Evolutionary conservation across 2,113 vertebrate genomes (phyloP).

Genomic region (Phaethornis superciliosus): DNA sequence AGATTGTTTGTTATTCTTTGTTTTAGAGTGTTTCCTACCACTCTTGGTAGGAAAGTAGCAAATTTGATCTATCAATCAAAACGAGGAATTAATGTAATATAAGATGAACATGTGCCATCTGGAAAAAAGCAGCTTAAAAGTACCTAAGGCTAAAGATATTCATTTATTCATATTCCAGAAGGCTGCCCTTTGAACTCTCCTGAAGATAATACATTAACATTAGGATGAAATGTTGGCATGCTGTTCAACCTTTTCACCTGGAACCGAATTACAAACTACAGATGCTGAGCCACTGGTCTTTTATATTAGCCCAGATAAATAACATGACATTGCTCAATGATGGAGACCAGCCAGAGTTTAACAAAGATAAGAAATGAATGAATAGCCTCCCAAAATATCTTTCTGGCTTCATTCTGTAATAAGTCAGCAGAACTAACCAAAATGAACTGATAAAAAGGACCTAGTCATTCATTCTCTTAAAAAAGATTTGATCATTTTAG

Average conservation of each 20-base stretch:
- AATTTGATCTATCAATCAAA: background rate
- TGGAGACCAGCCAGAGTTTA: background rate
- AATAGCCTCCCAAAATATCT: background rate
- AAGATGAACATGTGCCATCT: background rate
- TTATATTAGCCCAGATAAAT: background rate
- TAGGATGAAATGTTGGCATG: background rate
- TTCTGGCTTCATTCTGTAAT: background rate
- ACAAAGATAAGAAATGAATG: background rate
- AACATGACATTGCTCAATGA: background rate
- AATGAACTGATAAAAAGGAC: background rate
- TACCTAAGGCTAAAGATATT: background rate
- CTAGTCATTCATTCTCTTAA: background rate
- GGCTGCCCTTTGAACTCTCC: background rate
- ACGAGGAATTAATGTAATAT: background rate
- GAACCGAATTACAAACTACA: background rate
- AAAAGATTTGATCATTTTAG: background rate
- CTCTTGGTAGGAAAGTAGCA: background rate
- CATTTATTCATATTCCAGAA: background rate
- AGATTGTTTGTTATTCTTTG: too few relatives aligned
- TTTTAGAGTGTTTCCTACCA: background rate
- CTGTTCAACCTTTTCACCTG: background rate
- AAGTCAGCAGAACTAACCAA: background rate
- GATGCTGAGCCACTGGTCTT: background rate
- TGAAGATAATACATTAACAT: conserved; percentile 23
- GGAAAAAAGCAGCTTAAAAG: background rate